Evolutionary conservation across 2,888 invertebrate genomes (phyloP).

Genomic region (Smittia sp.): DNA sequence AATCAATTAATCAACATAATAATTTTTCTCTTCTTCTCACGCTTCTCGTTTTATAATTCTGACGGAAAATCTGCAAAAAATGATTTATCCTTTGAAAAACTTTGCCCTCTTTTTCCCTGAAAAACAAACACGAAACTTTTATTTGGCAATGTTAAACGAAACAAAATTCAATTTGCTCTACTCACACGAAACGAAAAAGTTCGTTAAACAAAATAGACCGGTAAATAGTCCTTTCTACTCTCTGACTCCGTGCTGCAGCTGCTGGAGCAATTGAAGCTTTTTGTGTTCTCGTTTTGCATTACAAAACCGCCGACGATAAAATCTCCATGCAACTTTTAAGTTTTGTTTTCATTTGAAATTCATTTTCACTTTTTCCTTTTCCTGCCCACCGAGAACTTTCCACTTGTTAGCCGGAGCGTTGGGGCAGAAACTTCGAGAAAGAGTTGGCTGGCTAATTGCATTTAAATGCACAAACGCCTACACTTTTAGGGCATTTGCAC

Average conservation of each 20-base stretch:
- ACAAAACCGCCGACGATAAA: too few relatives aligned
- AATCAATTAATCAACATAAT: constrained; percentile 21
- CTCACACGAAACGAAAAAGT: constrained; percentile 30
- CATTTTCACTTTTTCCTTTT: too few relatives aligned
- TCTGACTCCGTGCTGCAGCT: neutral
- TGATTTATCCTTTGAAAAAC: neutral
- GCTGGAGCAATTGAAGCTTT: constrained; percentile 16
- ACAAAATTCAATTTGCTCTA: constrained; percentile 20
- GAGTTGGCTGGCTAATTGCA: neutral
- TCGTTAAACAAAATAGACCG: constrained; percentile 39
- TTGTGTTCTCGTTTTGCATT: neutral
- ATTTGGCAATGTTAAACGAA: neutral
- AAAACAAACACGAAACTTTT: neutral
- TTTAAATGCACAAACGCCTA: neutral
- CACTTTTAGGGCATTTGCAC: too few relatives aligned
- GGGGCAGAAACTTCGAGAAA: too few relatives aligned
- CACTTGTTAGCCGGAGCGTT: too few relatives aligned
- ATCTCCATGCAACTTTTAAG: too few relatives aligned
- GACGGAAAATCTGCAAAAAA: neutral
- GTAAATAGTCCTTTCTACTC: constrained; percentile 22
- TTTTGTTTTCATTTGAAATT: too few relatives aligned
- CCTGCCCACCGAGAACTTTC: too few relatives aligned
- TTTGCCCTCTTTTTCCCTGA: neutral
- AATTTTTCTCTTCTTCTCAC: neutral
- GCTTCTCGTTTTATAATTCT: neutral